Conservation (phyloP, 2,797 vertebrate genomes). For the Gymnothorax javanicus region DNA sequence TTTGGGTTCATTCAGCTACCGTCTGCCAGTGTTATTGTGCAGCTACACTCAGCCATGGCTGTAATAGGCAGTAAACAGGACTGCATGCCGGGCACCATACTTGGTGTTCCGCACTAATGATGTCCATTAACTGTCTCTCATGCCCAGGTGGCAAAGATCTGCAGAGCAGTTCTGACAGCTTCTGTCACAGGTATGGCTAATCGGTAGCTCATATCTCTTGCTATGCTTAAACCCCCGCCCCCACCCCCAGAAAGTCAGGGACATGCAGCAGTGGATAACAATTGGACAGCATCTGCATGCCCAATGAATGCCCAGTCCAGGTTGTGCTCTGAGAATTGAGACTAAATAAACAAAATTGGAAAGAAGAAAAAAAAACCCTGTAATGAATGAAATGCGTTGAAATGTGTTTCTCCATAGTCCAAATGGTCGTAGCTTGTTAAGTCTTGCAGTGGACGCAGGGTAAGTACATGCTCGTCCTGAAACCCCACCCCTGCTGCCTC, state of each 20-base stretch:
- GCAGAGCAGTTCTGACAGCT: conserved; percentile 1
- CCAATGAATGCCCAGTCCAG: not conserved
- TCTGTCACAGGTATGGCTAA: conserved; percentile 5
- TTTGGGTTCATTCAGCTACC: not conserved
- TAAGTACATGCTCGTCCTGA: no score
- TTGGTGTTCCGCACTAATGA: not conserved
- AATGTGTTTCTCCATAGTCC: not conserved
- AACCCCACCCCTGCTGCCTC: no score
- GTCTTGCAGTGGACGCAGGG: no score
- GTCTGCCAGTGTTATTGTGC: not conserved
- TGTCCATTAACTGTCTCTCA: conserved; percentile 5
- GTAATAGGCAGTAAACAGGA: not conserved
- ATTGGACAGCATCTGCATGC: not conserved
- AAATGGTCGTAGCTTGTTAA: no score
- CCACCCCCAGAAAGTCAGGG: not conserved
- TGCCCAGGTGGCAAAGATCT: not conserved
- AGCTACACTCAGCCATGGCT: not conserved
- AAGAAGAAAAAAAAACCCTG: not conserved
- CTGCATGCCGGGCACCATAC: not conserved
- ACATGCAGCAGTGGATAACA: not conserved
- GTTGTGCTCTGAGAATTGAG: no score
- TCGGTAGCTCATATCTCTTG: not conserved
- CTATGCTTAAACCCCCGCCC: no score
- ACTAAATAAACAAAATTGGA: no score
- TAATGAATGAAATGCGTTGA: not conserved